Evolutionary conservation across 2,113 vertebrate species (phyloP).

Genomic region (Perca flavescens): DNA sequence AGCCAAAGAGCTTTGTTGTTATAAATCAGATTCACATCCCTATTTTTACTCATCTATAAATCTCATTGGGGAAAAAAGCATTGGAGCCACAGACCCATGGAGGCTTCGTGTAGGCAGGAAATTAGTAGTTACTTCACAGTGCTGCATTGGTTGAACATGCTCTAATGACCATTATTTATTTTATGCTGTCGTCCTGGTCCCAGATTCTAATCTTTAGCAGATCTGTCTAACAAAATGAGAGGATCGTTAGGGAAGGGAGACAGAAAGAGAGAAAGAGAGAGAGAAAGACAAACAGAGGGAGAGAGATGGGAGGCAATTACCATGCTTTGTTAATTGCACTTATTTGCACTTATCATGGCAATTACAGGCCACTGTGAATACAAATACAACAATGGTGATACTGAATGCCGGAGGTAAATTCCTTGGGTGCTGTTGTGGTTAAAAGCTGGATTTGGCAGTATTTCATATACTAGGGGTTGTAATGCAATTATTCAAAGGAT

Average conservation of each 20-base stretch:
- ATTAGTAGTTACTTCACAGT: conserved; percentile 62
- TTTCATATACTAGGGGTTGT: conserved; percentile 46
- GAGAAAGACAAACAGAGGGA: background rate
- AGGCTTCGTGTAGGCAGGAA: conserved; percentile 57
- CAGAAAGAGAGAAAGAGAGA: conserved; percentile 12
- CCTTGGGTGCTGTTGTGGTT: conserved; percentile 8
- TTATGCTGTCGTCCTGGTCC: conserved; percentile 64
- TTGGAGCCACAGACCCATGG: conserved; percentile 32
- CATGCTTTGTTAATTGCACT: conserved; percentile 79
- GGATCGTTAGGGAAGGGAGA: conserved; percentile 63
- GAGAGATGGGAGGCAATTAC: conserved; percentile 61
- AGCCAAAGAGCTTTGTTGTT: conserved; percentile 73
- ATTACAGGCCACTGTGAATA: conserved; percentile 60
- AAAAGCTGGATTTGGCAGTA: conserved; percentile 42
- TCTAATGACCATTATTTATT: conserved; percentile 85
- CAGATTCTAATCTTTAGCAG: conserved; percentile 70
- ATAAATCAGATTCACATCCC: conserved; percentile 80
- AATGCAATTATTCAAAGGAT: conserved; percentile 65
- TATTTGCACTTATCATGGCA: conserved; percentile 73
- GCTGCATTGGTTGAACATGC: conserved; percentile 65
- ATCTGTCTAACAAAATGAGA: conserved; percentile 72
- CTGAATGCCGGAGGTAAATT: conserved; percentile 36
- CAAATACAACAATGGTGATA: conserved; percentile 59
- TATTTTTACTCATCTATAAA: conserved; percentile 82
- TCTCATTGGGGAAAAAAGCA: conserved; percentile 55